A percentile compares a stretch with the other conserved stretches of the same genome.
Conservation (phyloP, 2,113 vertebrate species). For the Aythya baeri region DNA sequence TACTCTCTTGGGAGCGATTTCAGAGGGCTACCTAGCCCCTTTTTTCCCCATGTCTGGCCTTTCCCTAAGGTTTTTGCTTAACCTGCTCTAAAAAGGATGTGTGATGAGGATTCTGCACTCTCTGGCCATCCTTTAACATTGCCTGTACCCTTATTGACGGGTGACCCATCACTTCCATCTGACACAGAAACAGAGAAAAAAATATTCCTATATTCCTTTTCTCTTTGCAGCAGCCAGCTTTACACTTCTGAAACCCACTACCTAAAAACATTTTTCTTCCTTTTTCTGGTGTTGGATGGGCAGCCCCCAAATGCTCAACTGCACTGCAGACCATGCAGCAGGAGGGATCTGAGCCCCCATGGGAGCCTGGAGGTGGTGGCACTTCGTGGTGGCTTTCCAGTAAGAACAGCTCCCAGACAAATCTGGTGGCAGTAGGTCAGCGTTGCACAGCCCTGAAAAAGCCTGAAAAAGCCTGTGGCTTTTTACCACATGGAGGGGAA, state of each 20-base stretch:
- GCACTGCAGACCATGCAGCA: background rate
- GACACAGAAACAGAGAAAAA: background rate
- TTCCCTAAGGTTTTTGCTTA: background rate
- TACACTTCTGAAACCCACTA: background rate
- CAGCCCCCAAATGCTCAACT: rapidly evolving
- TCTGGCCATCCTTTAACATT: background rate
- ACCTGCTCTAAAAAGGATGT: background rate
- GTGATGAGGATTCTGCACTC: background rate
- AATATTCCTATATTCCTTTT: background rate
- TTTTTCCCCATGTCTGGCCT: background rate
- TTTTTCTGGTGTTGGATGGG: background rate
- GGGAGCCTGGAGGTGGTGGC: rapidly evolving
- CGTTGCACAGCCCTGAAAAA: background rate
- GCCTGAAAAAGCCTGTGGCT: background rate
- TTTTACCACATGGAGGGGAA: background rate
- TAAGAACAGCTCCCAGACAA: background rate
- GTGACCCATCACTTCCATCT: background rate
- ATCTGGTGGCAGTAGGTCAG: background rate
- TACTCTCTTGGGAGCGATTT: background rate
- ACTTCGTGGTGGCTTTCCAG: background rate
- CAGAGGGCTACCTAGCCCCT: background rate
- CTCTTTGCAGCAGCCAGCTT: background rate
- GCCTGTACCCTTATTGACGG: rapidly evolving
- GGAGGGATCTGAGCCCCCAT: rapidly evolving
- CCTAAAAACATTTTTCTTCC: background rate